Evolutionary conservation across 2,888 invertebrate species (phyloP).

Genomic region (Adelognathus sp.): DNA sequence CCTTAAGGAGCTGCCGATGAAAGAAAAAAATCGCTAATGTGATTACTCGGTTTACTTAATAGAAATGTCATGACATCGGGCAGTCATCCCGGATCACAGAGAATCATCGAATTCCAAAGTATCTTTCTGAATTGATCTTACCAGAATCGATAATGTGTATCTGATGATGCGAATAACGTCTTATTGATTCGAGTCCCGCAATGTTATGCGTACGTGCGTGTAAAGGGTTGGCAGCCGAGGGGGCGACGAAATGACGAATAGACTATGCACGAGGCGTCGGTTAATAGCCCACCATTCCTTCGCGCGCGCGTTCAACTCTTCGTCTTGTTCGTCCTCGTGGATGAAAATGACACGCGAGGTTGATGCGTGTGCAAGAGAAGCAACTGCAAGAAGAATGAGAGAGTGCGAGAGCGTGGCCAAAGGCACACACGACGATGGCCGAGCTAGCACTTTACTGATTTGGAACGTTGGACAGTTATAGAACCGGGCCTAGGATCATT

Average conservation of each 20-base stretch:
- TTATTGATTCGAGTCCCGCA: too few relatives aligned
- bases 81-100: too few relatives aligned
- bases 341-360: slow-evolving; percentile 20
- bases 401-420: neutral
- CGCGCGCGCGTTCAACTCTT: neutral
- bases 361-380: neutral
- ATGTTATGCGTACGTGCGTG: neutral
- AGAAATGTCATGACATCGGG: too few relatives aligned
- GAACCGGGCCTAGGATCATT: slow-evolving; percentile 77
- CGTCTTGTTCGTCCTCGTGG: slow-evolving; percentile 43
- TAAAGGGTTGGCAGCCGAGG: neutral
- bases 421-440: slow-evolving; percentile 57
- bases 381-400: slow-evolving; percentile 31
- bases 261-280: slow-evolving; percentile 60
- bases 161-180: too few relatives aligned
- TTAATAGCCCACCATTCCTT: neutral
- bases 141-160: too few relatives aligned
- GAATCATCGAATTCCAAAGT: too few relatives aligned
- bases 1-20: too few relatives aligned
- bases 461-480: slow-evolving; percentile 78
- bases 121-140: too few relatives aligned
- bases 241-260: slow-evolving; percentile 66
- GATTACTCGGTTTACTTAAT: too few relatives aligned
- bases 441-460: slow-evolving; percentile 71
- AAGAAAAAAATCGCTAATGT: too few relatives aligned